Conservation (phyloP, 2,113 vertebrate species). For the Nothoprocta pentlandii region DNA sequence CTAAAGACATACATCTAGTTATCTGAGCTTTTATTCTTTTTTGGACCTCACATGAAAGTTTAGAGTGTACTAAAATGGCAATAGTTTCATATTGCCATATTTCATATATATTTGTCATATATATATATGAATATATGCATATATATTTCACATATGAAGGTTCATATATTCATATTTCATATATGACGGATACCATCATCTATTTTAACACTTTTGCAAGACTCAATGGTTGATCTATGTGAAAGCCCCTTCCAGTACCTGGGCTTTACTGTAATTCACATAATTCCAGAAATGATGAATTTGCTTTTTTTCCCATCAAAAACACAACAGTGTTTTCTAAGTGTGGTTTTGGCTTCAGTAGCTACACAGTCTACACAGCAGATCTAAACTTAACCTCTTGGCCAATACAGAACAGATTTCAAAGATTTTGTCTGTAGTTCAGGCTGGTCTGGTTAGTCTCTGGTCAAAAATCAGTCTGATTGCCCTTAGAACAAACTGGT, state of each 20-base stretch:
- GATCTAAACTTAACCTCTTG: fast-evolving
- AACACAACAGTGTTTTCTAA: background rate
- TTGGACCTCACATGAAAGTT: background rate
- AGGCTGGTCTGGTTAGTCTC: background rate
- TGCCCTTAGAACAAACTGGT: fast-evolving
- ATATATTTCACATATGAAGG: no score
- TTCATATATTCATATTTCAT: no score
- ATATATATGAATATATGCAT: no score
- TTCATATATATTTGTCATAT: no score
- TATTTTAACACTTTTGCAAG: background rate
- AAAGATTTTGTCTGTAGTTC: background rate
- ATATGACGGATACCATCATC: background rate
- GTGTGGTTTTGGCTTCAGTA: background rate
- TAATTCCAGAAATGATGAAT: background rate
- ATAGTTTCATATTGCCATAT: no score
- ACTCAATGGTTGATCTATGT: background rate
- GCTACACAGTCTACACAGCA: background rate
- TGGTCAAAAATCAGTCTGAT: background rate
- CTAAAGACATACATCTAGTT: background rate
- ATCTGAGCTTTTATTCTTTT: background rate
- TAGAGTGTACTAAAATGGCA: background rate
- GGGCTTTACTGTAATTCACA: background rate
- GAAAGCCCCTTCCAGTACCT: background rate
- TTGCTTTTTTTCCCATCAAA: background rate
- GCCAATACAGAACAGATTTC: background rate